Conservation (phyloP, 1,140 invertebrate species). For the Planococcus citri region DNA sequence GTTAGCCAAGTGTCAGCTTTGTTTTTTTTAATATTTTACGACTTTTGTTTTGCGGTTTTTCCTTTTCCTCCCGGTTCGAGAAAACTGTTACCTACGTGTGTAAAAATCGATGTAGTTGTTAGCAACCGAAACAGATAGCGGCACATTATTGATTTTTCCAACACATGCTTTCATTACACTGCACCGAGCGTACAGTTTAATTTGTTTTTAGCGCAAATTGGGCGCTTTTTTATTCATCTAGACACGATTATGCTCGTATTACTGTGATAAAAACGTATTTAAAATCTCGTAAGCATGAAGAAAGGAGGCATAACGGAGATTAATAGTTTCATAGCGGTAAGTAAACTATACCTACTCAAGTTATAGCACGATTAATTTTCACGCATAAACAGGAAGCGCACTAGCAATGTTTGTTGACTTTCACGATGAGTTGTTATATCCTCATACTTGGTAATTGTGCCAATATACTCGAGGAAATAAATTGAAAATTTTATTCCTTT, state of each 20-base stretch:
- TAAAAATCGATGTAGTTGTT: conserved; percentile 14
- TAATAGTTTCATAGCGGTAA: conserved; percentile 10
- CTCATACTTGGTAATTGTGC: too few species aligned
- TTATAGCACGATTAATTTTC: not conserved
- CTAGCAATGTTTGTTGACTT: too few species aligned
- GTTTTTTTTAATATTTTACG: too few species aligned
- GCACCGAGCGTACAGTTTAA: not conserved
- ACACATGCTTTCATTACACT: not conserved
- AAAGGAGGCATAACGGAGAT: not conserved
- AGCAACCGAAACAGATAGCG: conserved; percentile 9
- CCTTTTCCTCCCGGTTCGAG: too few species aligned
- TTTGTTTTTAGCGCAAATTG: not conserved
- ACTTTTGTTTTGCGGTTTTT: too few species aligned
- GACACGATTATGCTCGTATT: not conserved
- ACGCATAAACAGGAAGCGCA: not conserved
- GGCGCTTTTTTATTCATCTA: too few species aligned
- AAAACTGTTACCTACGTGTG: too few species aligned
- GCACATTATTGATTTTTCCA: conserved; percentile 6
- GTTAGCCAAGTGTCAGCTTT: too few species aligned
- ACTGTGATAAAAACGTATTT: not conserved
- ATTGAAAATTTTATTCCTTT: too few species aligned
- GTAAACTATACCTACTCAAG: not conserved
- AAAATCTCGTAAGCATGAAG: not conserved
- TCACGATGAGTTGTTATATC: too few species aligned
- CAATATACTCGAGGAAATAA: too few species aligned